Conservation (phyloP, 2,888 invertebrate genomes). For the Lottia scabra region DNA sequence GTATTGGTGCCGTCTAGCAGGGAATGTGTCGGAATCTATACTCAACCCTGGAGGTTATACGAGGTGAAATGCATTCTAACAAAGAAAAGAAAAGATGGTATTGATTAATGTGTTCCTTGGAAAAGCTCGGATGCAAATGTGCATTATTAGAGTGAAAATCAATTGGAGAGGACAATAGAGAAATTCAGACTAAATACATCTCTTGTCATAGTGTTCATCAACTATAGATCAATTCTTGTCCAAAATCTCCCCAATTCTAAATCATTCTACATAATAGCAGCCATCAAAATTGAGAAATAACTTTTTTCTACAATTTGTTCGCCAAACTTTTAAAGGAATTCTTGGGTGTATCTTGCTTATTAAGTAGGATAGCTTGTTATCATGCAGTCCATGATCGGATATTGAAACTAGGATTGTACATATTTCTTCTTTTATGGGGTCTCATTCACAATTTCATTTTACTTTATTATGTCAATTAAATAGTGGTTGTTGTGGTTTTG, state of each 20-base stretch:
- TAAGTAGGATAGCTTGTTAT: too few relatives aligned
- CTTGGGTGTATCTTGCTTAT: background rate
- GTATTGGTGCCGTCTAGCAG: constrained; percentile 14
- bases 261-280: constrained; percentile 26
- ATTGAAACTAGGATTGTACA: too few relatives aligned
- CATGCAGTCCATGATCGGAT: too few relatives aligned
- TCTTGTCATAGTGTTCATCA: constrained; percentile 33
- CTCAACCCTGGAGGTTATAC: constrained; percentile 14
- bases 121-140: constrained; percentile 32
- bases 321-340: background rate
- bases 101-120: constrained; percentile 20
- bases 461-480: too few relatives aligned
- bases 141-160: constrained; percentile 34
- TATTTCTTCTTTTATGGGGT: too few relatives aligned
- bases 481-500: too few relatives aligned
- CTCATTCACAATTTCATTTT: too few relatives aligned
- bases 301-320: constrained; percentile 29
- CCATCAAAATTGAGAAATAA: constrained; percentile 1
- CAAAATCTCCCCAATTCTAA: constrained; percentile 27
- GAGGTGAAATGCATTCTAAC: constrained; percentile 24
- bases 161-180: constrained; percentile 27
- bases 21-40: constrained; percentile 14
- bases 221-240: constrained; percentile 30
- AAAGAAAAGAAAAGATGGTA: constrained; percentile 27
- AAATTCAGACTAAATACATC: constrained; percentile 28